A percentile compares a stretch with the other conserved stretches of the same genome.
Evolutionary conservation across 2,113 vertebrate genomes (phyloP).

Genomic region (Phylloscopus whistleri): DNA sequence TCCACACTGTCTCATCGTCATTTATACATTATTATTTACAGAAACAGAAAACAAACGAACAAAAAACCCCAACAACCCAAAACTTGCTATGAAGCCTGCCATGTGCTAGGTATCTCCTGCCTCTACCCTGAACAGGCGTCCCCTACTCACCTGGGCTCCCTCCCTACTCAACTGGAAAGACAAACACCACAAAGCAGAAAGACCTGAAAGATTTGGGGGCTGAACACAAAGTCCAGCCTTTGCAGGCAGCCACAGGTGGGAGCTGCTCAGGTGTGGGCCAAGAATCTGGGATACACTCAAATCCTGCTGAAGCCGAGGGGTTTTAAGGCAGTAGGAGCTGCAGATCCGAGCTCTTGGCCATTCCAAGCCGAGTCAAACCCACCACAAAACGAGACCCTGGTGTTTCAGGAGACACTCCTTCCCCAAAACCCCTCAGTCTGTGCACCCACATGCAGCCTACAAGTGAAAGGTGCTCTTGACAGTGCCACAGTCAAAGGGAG

Average conservation of each 20-base stretch:
- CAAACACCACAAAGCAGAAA: background rate
- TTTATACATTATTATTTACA: slow-evolving; percentile 80
- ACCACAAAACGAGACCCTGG: background rate
- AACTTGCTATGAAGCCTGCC: background rate
- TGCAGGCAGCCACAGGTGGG: background rate
- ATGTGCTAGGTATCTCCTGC: background rate
- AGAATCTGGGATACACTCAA: accelerated
- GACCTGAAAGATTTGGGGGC: background rate
- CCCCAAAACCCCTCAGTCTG: background rate
- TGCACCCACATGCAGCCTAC: background rate
- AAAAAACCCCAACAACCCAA: background rate
- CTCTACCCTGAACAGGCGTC: background rate
- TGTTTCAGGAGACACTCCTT: background rate
- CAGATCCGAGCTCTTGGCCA: background rate
- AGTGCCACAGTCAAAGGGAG: background rate
- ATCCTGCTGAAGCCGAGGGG: accelerated
- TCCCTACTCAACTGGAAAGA: background rate
- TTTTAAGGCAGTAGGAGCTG: background rate
- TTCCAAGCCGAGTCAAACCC: background rate
- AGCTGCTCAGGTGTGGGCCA: background rate
- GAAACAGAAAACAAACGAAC: background rate
- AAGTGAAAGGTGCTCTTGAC: background rate
- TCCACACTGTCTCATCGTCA: slow-evolving; percentile 30
- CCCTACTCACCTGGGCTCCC: background rate
- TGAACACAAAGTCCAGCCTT: background rate